These are phyloP conservation scores for Campopleginae sp. DNA, from an alignment of 2,888 invertebrate genomes.

Conservation along the genomic window DNA sequence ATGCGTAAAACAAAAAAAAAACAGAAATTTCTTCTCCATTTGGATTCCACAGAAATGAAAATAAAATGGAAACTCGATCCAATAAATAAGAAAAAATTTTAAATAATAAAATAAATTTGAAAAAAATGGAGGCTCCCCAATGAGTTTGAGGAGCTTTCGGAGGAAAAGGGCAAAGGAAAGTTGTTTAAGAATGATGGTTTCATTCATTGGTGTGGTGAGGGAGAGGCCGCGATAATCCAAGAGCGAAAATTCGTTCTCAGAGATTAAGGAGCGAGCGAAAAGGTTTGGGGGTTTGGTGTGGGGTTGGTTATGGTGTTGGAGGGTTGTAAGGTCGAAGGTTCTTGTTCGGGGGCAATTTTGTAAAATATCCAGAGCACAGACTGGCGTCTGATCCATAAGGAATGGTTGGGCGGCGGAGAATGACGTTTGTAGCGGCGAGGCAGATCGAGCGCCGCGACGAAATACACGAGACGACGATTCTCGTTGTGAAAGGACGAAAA, in stretches of 20 bases:
- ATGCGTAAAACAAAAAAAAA: too few relatives aligned
- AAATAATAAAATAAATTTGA: too few relatives aligned
- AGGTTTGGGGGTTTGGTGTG: neutral
- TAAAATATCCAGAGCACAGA: constrained; percentile 33
- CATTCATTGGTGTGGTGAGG: neutral
- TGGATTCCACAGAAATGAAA: too few relatives aligned
- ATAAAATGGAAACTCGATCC: too few relatives aligned
- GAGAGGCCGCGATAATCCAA: neutral
- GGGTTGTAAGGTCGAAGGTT: constrained; percentile 5
- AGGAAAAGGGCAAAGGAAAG: neutral
- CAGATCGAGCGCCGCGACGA: constrained; percentile 54
- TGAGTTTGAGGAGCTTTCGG: neutral
- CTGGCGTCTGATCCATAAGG: neutral
- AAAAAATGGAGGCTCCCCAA: neutral
- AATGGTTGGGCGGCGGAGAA: constrained; percentile 70
- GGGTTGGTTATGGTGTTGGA: neutral
- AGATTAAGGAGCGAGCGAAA: too few relatives aligned
- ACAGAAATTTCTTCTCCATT: too few relatives aligned
- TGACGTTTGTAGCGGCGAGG: constrained; percentile 66
- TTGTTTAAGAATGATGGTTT: neutral
- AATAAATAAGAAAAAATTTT: too few relatives aligned
- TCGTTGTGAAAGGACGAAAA: constrained; percentile 61
- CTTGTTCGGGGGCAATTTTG: constrained; percentile 39
- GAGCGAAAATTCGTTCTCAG: constrained; percentile 13
- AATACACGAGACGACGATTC: constrained; percentile 58